Evolutionary conservation across 2,888 invertebrate species (phyloP), one percentile per base, ranked within the genome.

Genomic region (Tiphia femorata): DNA sequence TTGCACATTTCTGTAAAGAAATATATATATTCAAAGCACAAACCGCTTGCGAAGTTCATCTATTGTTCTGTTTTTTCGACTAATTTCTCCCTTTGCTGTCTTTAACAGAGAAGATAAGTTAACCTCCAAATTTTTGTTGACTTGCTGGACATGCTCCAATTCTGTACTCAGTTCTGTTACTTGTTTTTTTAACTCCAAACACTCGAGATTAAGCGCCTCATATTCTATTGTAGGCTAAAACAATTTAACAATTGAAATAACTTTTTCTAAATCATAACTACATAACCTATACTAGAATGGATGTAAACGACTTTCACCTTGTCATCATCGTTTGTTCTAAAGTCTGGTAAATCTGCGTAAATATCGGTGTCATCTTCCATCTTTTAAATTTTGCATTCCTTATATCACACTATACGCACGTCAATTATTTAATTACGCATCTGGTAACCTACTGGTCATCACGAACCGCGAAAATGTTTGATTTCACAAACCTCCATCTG

Each of bases 81-180:
- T 72, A 33, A 86, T 78, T 76, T 87, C 87, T 6, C 75, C 69
- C 68, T 82, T 84, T 0, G 87, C 86, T 16, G 87, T 87, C 66
- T 84, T 83, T 44, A 79, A 80, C 21, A 87, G 64, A 21, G 85
- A 84, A 0, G 86, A 85, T 37, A 86, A 79, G 63, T 87, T 86
- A 21, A 52, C 64, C 12, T 82, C 75, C 33, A 87, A 70, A 23
- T 70, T 80, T 25, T 78, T 66, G 46, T 85, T 84, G 1, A 70
- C 44, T 25, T 70, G 68, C 62, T 79, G 76, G 54, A 72, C 44
- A 8, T 54, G 42, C 29, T 70, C 44, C 7, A 81, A 49, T 52
- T 77, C 73, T n/a, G 64, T 47, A 1, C 72, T 66, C 2, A 84
- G 72, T 29, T 71, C 70, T 16, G 43, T 42, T 33, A 75, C 41